Base-by-base conservation (phyloP, 2,888 invertebrate species). In the Julus scanicus region DNA sequence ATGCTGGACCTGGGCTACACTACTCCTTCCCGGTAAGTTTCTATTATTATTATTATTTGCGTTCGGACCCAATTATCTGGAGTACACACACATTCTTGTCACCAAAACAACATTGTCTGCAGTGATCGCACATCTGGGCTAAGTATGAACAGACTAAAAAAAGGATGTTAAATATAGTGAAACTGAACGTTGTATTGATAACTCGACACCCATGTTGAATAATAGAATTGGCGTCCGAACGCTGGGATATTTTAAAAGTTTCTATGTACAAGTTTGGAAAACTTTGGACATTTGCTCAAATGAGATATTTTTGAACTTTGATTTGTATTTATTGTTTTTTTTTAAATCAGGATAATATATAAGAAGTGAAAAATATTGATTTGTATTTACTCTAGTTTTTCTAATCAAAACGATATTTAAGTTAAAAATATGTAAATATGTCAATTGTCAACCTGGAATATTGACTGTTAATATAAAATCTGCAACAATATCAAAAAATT, bases 1-100 rank as follows among this genome's bases (percentile, higher is more conserved):
- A 88, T 88, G 88, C 57, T 88, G 88, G 88, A 88, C 88, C 88
- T 88, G 88, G 88, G 57, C 57, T 88, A 88, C 84, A 53, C 49
- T 88, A 48, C 88, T 53, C 88, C 88, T 88, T 88, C 88, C 88
- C 88, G 88, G 88, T 88, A 84, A 88, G 88, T 85, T 84, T 1
- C 29, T 29, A 29, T 29, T 63, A n/a, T 8, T 63, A n/a, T 8
- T 37, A 13, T 80, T 80, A 11, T 80, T 80, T 80, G 37, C 37
- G 2, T 13, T 29, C 13, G 80, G 80, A 80, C 80, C 80, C 37
- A 37, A 80, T 80, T 37, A 80, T 29, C 20, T 71, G 63, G 63
- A 63, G 63, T 17, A 63, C 63, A n/a, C n/a, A 29, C 63, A n/a
- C n/a, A 29, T 71, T 71, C 20, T 29, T 9, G 29, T 29, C 29